phyloP scores from a whole-genome alignment of 2,888 invertebrate genomes.

The Ectropis crepuscularia region DNA sequence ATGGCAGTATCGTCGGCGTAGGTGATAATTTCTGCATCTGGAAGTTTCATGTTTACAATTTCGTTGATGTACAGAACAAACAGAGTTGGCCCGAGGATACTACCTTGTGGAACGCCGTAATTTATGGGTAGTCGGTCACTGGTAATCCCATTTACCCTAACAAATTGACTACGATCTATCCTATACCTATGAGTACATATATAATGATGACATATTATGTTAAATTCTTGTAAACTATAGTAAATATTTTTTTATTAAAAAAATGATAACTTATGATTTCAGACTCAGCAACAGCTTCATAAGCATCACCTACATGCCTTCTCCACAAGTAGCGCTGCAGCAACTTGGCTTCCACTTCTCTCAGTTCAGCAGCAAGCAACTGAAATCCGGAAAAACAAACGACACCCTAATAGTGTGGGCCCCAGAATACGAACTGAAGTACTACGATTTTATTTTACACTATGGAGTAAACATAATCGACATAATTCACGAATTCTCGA shows the following conservation, averaged over 20 bases:
- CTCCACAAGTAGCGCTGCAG: constrained; percentile 70
- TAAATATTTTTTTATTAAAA: constrained; percentile 27
- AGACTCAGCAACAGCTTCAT: constrained; percentile 57
- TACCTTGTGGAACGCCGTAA: too few species aligned
- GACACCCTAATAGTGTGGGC: constrained; percentile 72
- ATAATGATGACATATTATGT: too few species aligned
- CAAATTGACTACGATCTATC: too few species aligned
- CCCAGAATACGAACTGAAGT: constrained; percentile 52
- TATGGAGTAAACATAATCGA: constrained; percentile 67
- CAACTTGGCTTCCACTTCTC: constrained; percentile 76
- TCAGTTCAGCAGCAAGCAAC: constrained; percentile 52
- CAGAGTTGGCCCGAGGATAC: too few species aligned
- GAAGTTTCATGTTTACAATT: too few species aligned
- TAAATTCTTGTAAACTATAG: constrained; percentile 4
- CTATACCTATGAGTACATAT: too few species aligned
- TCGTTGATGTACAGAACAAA: too few species aligned
- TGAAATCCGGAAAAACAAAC: constrained; percentile 52
- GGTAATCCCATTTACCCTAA: too few species aligned
- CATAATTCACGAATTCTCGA: constrained; percentile 65
- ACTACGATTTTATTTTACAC: constrained; percentile 63
- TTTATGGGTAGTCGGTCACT: too few species aligned
- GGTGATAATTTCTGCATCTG: too few species aligned
- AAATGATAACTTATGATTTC: constrained; percentile 30
- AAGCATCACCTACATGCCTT: constrained; percentile 66
- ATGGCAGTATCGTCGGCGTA: too few species aligned